Percentiles rank a stretch among this genome's conserved stretches.
Conservation (phyloP, 2,888 invertebrate species). For the Polyploca ridens region DNA sequence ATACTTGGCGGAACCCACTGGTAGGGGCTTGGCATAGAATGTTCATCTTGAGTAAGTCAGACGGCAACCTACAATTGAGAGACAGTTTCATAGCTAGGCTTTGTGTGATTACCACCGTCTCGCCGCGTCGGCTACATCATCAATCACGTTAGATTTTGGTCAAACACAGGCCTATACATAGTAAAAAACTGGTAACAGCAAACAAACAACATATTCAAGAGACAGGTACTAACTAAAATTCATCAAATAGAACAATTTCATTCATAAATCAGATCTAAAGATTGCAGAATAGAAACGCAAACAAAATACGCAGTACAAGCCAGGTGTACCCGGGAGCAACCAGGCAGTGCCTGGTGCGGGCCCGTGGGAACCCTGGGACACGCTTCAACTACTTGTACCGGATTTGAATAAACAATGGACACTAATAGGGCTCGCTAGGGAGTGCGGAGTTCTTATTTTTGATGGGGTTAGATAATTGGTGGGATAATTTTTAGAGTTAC, state of each 20-base stretch:
- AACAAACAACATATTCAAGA: background rate
- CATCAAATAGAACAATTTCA: background rate
- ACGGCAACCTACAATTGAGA: background rate
- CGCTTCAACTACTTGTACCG: constrained; percentile 19
- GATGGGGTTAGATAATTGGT: background rate
- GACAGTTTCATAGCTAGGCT: background rate
- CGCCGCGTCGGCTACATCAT: too few relatives aligned
- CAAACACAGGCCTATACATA: too few relatives aligned
- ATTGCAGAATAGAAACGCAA: background rate
- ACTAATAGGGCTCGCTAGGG: background rate
- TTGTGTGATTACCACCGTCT: background rate
- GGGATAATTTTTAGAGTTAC: background rate
- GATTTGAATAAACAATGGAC: constrained; percentile 50
- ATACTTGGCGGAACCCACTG: too few relatives aligned
- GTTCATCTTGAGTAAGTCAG: too few relatives aligned
- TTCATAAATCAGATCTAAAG: background rate
- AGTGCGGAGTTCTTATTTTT: background rate
- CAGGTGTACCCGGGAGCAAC: constrained; percentile 26
- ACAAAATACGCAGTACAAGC: background rate
- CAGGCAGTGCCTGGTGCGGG: constrained; percentile 43
- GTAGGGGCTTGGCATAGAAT: too few relatives aligned
- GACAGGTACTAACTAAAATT: background rate
- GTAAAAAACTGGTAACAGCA: too few relatives aligned
- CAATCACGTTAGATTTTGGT: too few relatives aligned
- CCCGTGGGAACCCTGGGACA: constrained; percentile 44